Evolutionary conservation across 1,140 invertebrate genomes (phyloP).

Genomic region (Hydropsyche tenuis): DNA sequence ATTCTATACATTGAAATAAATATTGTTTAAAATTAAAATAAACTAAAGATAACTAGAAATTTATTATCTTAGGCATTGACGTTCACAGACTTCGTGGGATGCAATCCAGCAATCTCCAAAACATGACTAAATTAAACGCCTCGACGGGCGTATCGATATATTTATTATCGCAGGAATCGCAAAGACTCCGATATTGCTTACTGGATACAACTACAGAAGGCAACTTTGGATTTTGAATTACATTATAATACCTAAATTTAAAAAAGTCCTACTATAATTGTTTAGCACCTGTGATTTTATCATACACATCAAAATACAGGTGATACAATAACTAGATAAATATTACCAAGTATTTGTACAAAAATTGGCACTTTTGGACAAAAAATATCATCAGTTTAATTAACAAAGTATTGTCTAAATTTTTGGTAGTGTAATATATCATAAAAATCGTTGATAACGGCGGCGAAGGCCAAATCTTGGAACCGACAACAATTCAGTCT

Average conservation of each 20-base stretch:
- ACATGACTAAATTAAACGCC: neutral
- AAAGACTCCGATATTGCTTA: slow-evolving; percentile 39
- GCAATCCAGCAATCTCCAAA: neutral
- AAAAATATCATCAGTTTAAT: slow-evolving; percentile 45
- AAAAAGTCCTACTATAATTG: slow-evolving; percentile 32
- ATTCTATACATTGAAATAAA: slow-evolving; percentile 49
- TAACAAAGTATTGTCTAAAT: slow-evolving; percentile 47
- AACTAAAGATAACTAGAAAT: slow-evolving; percentile 44
- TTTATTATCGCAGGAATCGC: too few relatives aligned
- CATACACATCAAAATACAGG: slow-evolving; percentile 39
- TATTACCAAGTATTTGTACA: slow-evolving; percentile 50
- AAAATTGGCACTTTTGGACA: slow-evolving; percentile 50
- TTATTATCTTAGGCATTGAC: slow-evolving; percentile 50
- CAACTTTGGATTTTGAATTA: slow-evolving; percentile 59
- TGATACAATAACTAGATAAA: slow-evolving; percentile 45
- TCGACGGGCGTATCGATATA: too few relatives aligned
- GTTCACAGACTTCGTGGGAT: slow-evolving; percentile 34
- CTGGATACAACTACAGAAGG: slow-evolving; percentile 54
- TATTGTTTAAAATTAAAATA: slow-evolving; percentile 47
- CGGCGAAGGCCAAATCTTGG: slow-evolving; percentile 12
- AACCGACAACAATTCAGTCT: too few relatives aligned
- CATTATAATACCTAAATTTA: slow-evolving; percentile 22
- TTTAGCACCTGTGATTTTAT: slow-evolving; percentile 45
- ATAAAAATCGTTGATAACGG: neutral
- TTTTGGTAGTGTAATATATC: slow-evolving; percentile 46